Percentiles rank a stretch among this genome's conserved stretches.
phyloP scores from a whole-genome alignment of 1,140 invertebrate species.

The Drosophila sucinea region DNA sequence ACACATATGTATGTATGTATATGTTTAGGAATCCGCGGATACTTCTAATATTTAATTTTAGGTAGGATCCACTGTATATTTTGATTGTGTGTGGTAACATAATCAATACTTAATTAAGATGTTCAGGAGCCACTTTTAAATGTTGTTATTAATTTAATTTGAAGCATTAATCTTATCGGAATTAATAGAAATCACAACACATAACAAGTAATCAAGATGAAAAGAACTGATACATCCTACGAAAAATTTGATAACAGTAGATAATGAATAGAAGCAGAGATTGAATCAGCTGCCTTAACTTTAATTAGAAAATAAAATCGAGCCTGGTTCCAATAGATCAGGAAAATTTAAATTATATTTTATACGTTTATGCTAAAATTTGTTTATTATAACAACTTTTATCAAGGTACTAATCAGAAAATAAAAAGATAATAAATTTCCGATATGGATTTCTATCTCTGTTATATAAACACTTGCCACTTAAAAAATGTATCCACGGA shows the following conservation, averaged over 20 bases:
- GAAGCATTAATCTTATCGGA: slow-evolving; percentile 30
- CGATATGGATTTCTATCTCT: background rate
- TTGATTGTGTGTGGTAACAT: slow-evolving; percentile 22
- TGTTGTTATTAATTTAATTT: slow-evolving; percentile 49
- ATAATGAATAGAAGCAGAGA: background rate
- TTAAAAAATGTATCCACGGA: slow-evolving; percentile 15
- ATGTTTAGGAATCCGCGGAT: background rate
- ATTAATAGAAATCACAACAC: slow-evolving; percentile 7
- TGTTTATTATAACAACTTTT: background rate
- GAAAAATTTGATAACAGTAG: no score
- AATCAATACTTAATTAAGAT: slow-evolving; percentile 65
- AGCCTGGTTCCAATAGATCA: no score
- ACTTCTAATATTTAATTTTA: background rate
- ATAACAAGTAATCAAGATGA: background rate
- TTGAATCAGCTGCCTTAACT: background rate
- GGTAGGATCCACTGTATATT: background rate
- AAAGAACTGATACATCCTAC: background rate
- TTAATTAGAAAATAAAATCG: no score
- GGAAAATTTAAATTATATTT: no score
- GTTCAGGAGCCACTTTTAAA: slow-evolving; percentile 40
- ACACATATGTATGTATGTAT: background rate
- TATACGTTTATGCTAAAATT: background rate
- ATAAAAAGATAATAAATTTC: no score
- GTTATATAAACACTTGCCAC: background rate
- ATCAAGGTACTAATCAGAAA: no score